Percentiles rank a stretch among this genome's conserved stretches.
These are phyloP conservation scores for Scaptomyza parva DNA, from an alignment of 2,888 invertebrate genomes.

Conservation along the genomic window DNA sequence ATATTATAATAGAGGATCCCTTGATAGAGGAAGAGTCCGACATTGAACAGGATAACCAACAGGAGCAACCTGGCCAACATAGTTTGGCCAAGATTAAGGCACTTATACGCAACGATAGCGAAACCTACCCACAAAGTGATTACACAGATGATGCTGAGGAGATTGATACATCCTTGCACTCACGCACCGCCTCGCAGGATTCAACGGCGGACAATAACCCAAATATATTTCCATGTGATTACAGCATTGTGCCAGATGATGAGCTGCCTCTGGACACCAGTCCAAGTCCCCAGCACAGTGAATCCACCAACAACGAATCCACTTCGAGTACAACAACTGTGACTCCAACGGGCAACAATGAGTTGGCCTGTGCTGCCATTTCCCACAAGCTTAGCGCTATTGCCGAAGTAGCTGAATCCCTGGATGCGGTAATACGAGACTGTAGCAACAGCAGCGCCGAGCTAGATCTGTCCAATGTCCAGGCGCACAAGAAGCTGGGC, in stretches of 20 bases:
- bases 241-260: constrained; percentile 78
- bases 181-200: constrained; percentile 69
- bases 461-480: constrained; percentile 42
- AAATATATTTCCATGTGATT: constrained; percentile 61
- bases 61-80: neutral
- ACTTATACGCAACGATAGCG: constrained; percentile 68
- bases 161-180: constrained; percentile 57
- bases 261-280: constrained; percentile 71
- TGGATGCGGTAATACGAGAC: constrained; percentile 87
- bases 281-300: constrained; percentile 61
- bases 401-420: constrained; percentile 88
- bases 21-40: constrained; percentile 35
- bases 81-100: constrained; percentile 67
- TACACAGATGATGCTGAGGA: constrained; percentile 66
- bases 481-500: constrained; percentile 76
- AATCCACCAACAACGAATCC: constrained; percentile 11
- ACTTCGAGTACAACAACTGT: constrained; percentile 65
- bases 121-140: constrained; percentile 72
- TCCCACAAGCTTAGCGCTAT: constrained; percentile 88
- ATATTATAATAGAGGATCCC: constrained; percentile 56
- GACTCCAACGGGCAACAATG: constrained; percentile 85
- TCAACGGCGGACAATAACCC: constrained; percentile 47
- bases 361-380: constrained; percentile 88
- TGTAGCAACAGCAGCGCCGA: constrained; percentile 20
- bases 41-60: neutral